Conservation (phyloP, 2,797 vertebrate species). For the Artibeus lituratus region DNA sequence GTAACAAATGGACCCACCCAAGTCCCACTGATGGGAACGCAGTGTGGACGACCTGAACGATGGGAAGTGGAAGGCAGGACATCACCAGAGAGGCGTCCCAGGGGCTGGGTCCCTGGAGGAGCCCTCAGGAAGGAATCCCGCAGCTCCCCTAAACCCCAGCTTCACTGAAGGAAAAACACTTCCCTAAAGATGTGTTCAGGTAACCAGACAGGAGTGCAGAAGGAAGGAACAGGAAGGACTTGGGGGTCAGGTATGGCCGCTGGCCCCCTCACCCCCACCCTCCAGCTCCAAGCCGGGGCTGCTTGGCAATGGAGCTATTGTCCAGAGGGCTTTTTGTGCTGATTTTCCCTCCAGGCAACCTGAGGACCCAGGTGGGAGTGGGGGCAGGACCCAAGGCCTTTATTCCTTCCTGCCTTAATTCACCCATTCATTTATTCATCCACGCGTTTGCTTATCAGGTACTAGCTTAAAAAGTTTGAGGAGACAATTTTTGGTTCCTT, state of each 20-base stretch:
- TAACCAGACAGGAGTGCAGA: neutral
- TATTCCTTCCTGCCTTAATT: neutral
- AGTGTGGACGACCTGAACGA: neutral
- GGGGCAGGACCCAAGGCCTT: neutral
- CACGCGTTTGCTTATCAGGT: neutral
- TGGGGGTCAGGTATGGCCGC: neutral
- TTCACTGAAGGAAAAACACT: neutral
- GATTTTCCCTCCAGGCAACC: neutral
- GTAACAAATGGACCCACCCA: neutral
- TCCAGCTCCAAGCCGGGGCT: neutral
- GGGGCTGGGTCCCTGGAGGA: neutral
- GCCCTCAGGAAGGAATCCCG: neutral
- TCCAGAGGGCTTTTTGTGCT: neutral
- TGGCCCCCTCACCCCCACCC: neutral
- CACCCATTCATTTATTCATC: neutral
- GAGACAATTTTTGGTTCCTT: neutral
- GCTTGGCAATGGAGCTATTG: neutral
- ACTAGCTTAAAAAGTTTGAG: neutral
- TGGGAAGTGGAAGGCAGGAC: neutral
- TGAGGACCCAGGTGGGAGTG: neutral
- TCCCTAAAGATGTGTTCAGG: neutral
- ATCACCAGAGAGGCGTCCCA: neutral
- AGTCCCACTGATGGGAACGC: neutral
- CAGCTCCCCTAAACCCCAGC: neutral
- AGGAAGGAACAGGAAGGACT: neutral